These are phyloP conservation scores for Champsocephalus gunnari DNA, from an alignment of 2,797 vertebrate species.

Conservation along the genomic window DNA sequence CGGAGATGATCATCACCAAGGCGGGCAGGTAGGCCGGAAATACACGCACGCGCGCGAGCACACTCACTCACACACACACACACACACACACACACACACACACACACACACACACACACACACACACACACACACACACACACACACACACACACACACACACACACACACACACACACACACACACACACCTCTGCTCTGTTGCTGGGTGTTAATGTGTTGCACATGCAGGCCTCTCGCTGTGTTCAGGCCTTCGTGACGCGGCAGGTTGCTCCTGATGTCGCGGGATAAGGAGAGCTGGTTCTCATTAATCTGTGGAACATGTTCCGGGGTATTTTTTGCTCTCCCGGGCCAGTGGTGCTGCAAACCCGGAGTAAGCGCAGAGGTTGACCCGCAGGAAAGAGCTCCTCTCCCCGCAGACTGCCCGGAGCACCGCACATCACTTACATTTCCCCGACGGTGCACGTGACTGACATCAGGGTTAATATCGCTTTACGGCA, in stretches of 20 bases:
- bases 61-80: conserved; percentile 22
- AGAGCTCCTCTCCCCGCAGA: conserved; percentile 46
- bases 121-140: conserved; percentile 5
- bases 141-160: not conserved
- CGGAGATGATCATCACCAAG: conserved; percentile 99
- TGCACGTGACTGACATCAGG: not conserved
- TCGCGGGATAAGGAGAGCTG: conserved; percentile 55
- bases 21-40: conserved; percentile 91
- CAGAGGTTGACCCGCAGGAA: conserved; percentile 62
- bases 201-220: conserved; percentile 79
- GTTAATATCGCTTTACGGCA: not conserved
- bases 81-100: conserved; percentile 22
- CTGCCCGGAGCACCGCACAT: not conserved
- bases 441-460: not conserved
- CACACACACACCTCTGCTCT: conserved; percentile 40
- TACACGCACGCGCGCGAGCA: not conserved
- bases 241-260: conserved; percentile 46
- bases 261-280: conserved; percentile 51
- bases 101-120: not conserved
- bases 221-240: conserved; percentile 70
- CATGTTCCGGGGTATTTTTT: conserved; percentile 53
- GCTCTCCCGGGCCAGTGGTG: conserved; percentile 48
- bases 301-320: conserved; percentile 72
- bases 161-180: conserved; percentile 8
- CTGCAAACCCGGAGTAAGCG: conserved; percentile 54